These are phyloP conservation scores for Heteronetta atricapilla DNA, from an alignment of 2,113 vertebrate genomes.

Conservation along the genomic window DNA sequence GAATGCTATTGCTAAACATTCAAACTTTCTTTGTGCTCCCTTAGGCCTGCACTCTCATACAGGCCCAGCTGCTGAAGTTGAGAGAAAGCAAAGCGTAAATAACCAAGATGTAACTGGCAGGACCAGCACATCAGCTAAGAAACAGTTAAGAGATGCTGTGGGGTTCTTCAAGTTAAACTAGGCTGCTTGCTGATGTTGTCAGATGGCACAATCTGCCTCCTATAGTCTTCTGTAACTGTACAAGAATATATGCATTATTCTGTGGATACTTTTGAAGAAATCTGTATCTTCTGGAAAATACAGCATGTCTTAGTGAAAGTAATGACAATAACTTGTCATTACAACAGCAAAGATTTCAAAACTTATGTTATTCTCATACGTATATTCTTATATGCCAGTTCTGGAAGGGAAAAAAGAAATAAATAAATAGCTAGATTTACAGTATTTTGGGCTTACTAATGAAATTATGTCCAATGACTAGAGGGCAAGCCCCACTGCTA, in stretches of 20 bases:
- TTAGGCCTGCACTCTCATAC: background rate
- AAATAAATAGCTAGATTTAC: background rate
- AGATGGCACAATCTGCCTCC: background rate
- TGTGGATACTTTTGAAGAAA: background rate
- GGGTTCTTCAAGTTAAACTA: background rate
- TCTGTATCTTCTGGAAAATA: background rate
- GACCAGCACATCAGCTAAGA: background rate
- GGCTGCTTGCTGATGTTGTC: background rate
- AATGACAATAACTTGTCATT: background rate
- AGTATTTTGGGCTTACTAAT: background rate
- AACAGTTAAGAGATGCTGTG: background rate
- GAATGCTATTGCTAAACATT: conserved; percentile 28
- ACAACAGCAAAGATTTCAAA: background rate
- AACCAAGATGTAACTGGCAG: background rate
- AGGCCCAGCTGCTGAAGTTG: background rate
- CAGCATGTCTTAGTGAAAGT: background rate
- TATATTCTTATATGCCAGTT: background rate
- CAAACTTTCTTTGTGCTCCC: background rate
- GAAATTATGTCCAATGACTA: background rate
- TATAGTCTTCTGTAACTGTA: background rate
- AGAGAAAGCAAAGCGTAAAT: background rate
- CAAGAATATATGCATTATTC: background rate
- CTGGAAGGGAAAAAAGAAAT: background rate
- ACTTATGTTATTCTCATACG: background rate
- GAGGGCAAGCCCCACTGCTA: background rate